Conservation (phyloP, 2,888 invertebrate genomes). For the Megamerina dolium region DNA sequence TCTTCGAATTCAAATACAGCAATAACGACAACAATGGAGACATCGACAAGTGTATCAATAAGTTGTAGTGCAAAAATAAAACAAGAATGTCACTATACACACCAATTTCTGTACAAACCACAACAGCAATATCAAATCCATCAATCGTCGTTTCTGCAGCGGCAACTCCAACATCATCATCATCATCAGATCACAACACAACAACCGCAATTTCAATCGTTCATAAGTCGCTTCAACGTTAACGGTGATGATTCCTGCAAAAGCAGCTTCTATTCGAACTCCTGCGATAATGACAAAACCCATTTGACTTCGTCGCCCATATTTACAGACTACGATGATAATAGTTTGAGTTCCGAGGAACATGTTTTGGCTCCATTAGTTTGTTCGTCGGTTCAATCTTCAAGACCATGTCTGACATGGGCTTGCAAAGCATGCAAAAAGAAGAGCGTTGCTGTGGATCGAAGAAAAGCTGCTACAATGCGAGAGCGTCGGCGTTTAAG, state of each 20-base stretch:
- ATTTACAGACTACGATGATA: conserved; percentile 48
- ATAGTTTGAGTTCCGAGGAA: conserved; percentile 47
- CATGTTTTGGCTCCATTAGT: conserved; percentile 49
- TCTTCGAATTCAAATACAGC: conserved; percentile 21
- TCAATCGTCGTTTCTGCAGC: conserved; percentile 14
- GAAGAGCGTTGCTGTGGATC: conserved; percentile 90
- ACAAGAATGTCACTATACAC: conserved; percentile 11
- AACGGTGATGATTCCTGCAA: conserved; percentile 4
- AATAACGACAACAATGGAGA: conserved; percentile 1
- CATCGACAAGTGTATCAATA: neutral
- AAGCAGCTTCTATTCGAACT: conserved; percentile 16
- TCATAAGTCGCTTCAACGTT: conserved; percentile 31
- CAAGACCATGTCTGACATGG: conserved; percentile 84
- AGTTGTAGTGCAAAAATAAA: conserved; percentile 8
- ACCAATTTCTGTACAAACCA: neutral
- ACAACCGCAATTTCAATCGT: conserved; percentile 15
- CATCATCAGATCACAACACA: conserved; percentile 13
- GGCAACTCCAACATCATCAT: conserved; percentile 10
- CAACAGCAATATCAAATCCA: conserved; percentile 17
- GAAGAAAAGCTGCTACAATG: conserved; percentile 94
- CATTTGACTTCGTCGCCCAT: conserved; percentile 41
- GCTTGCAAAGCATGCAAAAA: conserved; percentile 97
- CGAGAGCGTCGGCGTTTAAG: conserved; percentile 85
- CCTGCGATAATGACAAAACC: conserved; percentile 27
- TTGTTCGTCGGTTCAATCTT: conserved; percentile 48